Conservation (phyloP, 2,888 invertebrate genomes). For the Drosophila siamana region DNA sequence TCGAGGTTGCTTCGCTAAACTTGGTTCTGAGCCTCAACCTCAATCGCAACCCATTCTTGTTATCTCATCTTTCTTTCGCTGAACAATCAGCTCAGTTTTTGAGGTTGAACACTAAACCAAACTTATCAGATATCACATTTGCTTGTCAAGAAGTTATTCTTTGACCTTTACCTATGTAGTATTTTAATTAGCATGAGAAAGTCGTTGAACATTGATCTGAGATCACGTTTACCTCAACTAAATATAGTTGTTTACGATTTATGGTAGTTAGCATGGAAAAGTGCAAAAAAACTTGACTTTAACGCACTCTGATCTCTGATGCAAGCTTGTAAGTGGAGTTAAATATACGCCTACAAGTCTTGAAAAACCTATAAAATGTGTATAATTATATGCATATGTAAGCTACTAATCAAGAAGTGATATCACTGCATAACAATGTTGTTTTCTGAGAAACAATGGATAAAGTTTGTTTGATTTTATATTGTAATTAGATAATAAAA, state of each 20-base stretch:
- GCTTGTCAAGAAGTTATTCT: neutral
- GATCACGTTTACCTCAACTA: neutral
- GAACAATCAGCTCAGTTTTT: neutral
- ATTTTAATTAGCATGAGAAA: neutral
- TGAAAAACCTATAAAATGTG: neutral
- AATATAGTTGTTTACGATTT: neutral
- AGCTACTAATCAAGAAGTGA: neutral
- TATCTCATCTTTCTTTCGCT: slow-evolving; percentile 1
- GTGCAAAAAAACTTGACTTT: slow-evolving; percentile 8
- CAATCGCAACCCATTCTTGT: neutral
- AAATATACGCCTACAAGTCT: neutral
- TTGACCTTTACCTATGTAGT: neutral
- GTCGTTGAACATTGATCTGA: neutral
- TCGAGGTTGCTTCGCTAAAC: neutral
- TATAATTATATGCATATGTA: neutral
- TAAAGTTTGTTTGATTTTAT: neutral
- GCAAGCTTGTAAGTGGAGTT: neutral
- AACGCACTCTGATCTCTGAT: neutral
- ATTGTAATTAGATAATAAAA: neutral
- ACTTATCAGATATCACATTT: neutral
- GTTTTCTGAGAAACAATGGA: neutral
- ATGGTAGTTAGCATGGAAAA: slow-evolving; percentile 3
- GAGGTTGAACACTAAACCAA: neutral
- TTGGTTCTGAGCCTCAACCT: too few species aligned
- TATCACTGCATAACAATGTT: neutral